Evolutionary conservation across 1,140 invertebrate species (phyloP).

Genomic region (Eulimnadia texana): DNA sequence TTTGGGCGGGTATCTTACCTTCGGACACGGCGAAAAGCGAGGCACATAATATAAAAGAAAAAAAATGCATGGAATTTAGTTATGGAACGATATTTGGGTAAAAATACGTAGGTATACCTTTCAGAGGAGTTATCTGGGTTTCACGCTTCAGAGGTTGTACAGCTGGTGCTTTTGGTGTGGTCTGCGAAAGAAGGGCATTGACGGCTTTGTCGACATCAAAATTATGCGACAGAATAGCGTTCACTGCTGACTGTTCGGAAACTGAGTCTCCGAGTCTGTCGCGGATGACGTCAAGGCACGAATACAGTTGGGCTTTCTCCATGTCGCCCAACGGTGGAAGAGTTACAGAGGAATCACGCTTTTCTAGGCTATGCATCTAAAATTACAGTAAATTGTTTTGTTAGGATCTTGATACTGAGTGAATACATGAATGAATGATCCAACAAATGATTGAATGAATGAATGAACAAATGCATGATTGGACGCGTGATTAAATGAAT

Average conservation of each 20-base stretch:
- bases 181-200: slow-evolving; percentile 48
- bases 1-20: slow-evolving; percentile 7
- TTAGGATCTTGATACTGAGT: not conserved
- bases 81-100: not conserved
- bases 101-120: slow-evolving; percentile 1
- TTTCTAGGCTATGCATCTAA: not conserved
- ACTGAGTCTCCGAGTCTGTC: slow-evolving; percentile 62
- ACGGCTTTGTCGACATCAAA: slow-evolving; percentile 56
- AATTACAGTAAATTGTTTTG: not conserved
- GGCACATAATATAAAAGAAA: not conserved
- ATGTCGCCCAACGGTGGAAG: slow-evolving; percentile 36
- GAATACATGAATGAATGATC: too few species aligned
- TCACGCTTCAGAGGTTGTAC: not conserved
- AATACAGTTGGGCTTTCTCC: slow-evolving; percentile 55
- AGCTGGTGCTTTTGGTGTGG: not conserved
- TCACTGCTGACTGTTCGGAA: slow-evolving; percentile 49
- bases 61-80: not conserved
- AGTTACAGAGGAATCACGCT: not conserved
- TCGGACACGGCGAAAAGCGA: not conserved
- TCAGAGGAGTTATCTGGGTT: not conserved
- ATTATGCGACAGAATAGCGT: slow-evolving; percentile 45
- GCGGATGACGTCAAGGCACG: slow-evolving; percentile 66
- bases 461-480: too few species aligned
- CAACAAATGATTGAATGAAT: too few species aligned
- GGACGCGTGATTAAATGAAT: too few species aligned